Evolutionary conservation across 2,797 vertebrate genomes (phyloP).

Genomic region (Euphonia xanthogaster): DNA sequence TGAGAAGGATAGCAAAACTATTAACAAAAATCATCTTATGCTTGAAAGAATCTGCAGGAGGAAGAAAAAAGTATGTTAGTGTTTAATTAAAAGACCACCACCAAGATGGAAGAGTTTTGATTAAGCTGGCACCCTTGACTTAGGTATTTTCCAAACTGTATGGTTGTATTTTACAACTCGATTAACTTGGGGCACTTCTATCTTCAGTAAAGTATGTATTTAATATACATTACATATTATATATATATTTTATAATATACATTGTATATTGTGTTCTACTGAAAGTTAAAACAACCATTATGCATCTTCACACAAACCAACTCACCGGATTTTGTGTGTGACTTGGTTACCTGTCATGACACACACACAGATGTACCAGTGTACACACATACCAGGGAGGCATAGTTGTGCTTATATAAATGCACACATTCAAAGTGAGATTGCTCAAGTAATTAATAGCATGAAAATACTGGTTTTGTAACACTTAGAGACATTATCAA

Average conservation of each 20-base stretch:
- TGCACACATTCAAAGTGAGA: background rate
- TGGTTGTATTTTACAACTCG: background rate
- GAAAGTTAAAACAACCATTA: background rate
- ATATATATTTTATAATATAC: background rate
- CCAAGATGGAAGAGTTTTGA: background rate
- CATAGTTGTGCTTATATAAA: background rate
- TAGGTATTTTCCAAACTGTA: background rate
- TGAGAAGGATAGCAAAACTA: background rate
- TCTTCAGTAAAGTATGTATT: background rate
- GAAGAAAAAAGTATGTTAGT: background rate
- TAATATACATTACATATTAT: background rate
- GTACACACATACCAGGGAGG: accelerated
- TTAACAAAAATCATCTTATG: background rate
- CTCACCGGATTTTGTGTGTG: background rate
- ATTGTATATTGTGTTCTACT: no score
- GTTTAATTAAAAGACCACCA: background rate
- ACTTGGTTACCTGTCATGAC: background rate
- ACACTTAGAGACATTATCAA: background rate
- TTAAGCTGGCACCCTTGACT: background rate
- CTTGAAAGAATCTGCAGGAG: background rate
- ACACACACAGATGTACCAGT: background rate
- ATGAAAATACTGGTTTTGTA: background rate
- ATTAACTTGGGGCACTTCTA: background rate
- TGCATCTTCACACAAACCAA: background rate
- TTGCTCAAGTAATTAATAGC: background rate